Evolutionary conservation across 2,888 invertebrate species (phyloP).

Genomic region (Pardosa pseudoannulata): DNA sequence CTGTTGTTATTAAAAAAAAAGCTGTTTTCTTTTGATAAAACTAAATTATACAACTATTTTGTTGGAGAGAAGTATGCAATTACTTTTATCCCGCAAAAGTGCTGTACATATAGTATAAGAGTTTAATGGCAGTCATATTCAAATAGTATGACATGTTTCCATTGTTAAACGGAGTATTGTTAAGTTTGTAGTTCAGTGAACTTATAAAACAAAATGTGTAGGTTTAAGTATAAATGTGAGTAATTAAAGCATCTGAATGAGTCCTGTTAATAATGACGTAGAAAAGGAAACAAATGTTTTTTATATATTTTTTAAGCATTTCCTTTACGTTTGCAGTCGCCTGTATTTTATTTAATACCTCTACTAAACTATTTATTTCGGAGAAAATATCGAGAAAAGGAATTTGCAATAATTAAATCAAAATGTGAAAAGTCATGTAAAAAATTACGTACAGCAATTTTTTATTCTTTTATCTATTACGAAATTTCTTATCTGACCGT

Average conservation of each 20-base stretch:
- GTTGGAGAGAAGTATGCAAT: too few relatives aligned
- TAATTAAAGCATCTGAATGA: not conserved
- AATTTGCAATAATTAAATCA: slow-evolving; percentile 38
- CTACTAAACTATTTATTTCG: not conserved
- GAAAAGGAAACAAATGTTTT: not conserved
- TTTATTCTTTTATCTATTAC: not conserved
- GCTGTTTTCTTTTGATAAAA: too few relatives aligned
- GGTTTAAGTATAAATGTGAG: slow-evolving; percentile 38
- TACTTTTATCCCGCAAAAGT: too few relatives aligned
- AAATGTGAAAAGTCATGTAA: slow-evolving; percentile 8
- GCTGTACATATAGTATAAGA: too few relatives aligned
- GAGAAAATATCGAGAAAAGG: not conserved
- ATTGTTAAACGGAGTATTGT: not conserved
- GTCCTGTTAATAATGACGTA: not conserved
- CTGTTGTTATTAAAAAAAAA: too few relatives aligned
- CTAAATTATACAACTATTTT: too few relatives aligned
- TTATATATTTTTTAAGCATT: not conserved
- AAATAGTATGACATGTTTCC: too few relatives aligned
- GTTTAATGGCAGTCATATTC: too few relatives aligned
- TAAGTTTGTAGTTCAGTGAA: slow-evolving; percentile 19
- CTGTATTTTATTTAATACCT: slow-evolving; percentile 16
- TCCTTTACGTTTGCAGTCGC: too few relatives aligned
- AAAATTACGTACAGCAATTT: not conserved
- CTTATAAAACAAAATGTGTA: slow-evolving; percentile 35
- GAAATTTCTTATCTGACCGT: not conserved